Evolutionary conservation across 92 coral and sea anemone species (phyloP).

Genomic region (Phenganax subtilis): DNA sequence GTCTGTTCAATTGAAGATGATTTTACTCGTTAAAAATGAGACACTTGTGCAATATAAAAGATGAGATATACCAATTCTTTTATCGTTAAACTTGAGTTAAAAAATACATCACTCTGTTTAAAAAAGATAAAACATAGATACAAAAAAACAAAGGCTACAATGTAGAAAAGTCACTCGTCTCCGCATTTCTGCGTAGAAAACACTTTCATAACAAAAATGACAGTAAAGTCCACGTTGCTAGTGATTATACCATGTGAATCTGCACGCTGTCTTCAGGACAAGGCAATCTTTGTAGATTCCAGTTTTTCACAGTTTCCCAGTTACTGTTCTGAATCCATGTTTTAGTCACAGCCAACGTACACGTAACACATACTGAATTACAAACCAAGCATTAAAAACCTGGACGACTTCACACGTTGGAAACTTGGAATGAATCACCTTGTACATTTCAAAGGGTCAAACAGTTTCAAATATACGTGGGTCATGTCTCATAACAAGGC

Average conservation of each 20-base stretch:
- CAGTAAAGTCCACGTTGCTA: background rate
- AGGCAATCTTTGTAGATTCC: conserved; percentile 35
- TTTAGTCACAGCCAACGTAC: conserved; percentile 16
- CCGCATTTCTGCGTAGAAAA: no score
- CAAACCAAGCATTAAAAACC: background rate
- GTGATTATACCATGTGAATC: conserved; percentile 17
- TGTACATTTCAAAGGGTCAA: background rate
- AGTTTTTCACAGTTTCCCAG: conserved; percentile 17
- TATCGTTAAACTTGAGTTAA: conserved; percentile 10
- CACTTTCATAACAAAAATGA: background rate
- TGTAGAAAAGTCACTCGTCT: background rate
- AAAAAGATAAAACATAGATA: background rate
- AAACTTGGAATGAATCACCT: background rate
- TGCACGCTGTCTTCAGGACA: conserved; percentile 24
- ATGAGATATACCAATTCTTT: conserved; percentile 27
- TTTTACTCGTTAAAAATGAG: background rate
- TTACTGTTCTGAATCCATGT: conserved; percentile 28
- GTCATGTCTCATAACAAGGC: background rate
- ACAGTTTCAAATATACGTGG: no score
- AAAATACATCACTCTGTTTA: conserved; percentile 7
- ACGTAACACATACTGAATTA: background rate
- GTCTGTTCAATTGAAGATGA: background rate
- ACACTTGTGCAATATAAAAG: background rate
- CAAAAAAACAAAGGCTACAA: background rate
- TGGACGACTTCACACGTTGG: background rate